phyloP scores from a whole-genome alignment of 2,113 vertebrate genomes.

The Gavia stellata region DNA sequence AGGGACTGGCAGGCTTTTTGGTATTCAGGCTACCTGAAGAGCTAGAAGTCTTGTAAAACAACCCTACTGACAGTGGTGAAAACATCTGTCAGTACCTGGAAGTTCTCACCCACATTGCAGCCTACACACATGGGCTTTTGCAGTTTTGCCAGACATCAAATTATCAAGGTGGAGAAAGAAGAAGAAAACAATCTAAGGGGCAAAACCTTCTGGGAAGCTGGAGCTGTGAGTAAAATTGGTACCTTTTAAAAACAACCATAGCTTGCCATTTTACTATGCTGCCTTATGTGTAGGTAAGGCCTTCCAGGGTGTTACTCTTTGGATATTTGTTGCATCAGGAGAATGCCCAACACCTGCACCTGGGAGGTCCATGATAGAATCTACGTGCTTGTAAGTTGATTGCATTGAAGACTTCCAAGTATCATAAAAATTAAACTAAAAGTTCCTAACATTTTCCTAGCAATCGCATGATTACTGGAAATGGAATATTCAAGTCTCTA shows the following conservation, averaged over 20 bases:
- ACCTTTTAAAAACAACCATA: neutral
- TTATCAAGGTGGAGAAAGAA: neutral
- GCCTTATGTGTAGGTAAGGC: neutral
- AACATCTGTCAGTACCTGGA: neutral
- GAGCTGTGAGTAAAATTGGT: neutral
- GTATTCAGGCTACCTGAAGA: constrained; percentile 7
- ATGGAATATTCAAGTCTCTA: neutral
- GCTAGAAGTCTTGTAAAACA: neutral
- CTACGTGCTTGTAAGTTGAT: fast-evolving
- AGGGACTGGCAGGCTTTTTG: neutral
- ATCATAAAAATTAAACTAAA: neutral
- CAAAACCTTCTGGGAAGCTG: neutral
- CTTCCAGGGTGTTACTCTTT: neutral
- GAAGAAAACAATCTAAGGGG: neutral
- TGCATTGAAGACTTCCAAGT: neutral
- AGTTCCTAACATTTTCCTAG: neutral
- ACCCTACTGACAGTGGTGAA: neutral
- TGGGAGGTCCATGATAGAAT: neutral
- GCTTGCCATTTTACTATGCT: neutral
- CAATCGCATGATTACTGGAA: fast-evolving
- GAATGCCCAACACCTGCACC: neutral
- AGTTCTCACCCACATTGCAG: neutral
- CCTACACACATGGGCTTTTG: neutral
- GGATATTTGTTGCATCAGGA: neutral
- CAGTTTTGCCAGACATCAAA: neutral